Conservation (phyloP, 2,113 vertebrate species). For the Serilophus lunatus region DNA sequence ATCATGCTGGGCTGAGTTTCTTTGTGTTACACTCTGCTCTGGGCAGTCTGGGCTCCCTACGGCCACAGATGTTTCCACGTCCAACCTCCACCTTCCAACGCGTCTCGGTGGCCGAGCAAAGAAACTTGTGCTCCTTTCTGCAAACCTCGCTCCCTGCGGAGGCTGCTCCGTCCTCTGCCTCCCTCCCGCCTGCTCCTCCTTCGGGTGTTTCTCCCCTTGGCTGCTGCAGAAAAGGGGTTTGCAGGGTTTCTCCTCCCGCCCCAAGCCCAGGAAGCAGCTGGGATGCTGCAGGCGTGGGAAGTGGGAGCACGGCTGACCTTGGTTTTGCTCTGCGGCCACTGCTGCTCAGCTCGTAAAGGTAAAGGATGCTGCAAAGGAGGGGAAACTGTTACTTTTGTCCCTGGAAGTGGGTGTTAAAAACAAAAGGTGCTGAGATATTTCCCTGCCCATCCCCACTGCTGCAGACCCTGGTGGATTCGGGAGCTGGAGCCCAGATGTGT, state of each 20-base stretch:
- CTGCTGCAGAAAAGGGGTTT: background rate
- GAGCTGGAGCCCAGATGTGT: background rate
- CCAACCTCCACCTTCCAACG: background rate
- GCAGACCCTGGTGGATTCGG: background rate
- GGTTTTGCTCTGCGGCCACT: background rate
- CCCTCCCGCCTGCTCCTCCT: accelerated
- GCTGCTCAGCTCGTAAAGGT: background rate
- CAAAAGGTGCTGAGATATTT: background rate
- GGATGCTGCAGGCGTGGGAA: background rate
- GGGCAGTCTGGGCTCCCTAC: background rate
- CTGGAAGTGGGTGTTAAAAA: background rate
- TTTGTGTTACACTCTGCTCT: background rate
- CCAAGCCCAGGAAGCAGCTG: background rate
- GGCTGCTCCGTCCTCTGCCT: background rate
- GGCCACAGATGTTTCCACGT: background rate
- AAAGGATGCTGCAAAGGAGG: background rate
- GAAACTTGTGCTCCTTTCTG: background rate
- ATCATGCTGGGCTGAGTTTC: background rate
- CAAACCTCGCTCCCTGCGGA: background rate
- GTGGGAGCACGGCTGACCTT: background rate
- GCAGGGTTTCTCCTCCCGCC: background rate
- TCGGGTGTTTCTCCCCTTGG: background rate
- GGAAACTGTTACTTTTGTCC: background rate
- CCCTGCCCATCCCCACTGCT: background rate
- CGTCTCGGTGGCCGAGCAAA: background rate